Base-by-base conservation (phyloP, 2,797 vertebrate species). In the Microctenopoma lineatum region DNA sequence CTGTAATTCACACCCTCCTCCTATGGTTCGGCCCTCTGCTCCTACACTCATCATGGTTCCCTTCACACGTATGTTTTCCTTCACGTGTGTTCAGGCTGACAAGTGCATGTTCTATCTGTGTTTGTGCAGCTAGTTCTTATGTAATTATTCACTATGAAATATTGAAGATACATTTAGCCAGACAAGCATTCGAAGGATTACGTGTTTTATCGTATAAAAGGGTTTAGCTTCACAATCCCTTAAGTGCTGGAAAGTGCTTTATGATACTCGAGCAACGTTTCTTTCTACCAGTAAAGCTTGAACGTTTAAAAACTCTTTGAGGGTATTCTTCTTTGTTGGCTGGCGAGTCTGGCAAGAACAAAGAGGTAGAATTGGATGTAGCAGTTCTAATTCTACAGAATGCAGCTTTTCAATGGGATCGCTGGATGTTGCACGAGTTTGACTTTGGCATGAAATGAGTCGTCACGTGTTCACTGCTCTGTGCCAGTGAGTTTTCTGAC, bases 31-130 rank as follows among this genome's bases (percentile, higher is more conserved):
- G 18, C 68, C 70, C 63, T 68, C 59, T 84, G 82, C 67, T 83
- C 57, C 70, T 64, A 56, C 73, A 75, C 61, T 62, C 66, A 65
- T 63, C 62, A 29, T 81, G 79, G 84, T 86, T 91, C 85, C 77
- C 76, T 80, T 41, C 36, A 32, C 44, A 18, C n/a, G 5, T 32
- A 54, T 18, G 29, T 50, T 47, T 41, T 41, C 11, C 5, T 54
- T 53, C 42, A 48, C 50, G 58, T 58, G 11, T 44, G 41, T 32
- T n/a, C 9, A 27, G 58, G 27, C 25, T 78, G 64, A 64, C 65
- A 59, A 13, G 53, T 50, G 75, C 26, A 16, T 18, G 59, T 68
- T 59, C 64, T 27, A 12, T 59, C 47, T 71, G 0, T 36, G 32
- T 69, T 41, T 64, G 36, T 59, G 56, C 51, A 61, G 38, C 41